phyloP scores from a whole-genome alignment of 2,113 vertebrate genomes.

The Garra rufa region DNA sequence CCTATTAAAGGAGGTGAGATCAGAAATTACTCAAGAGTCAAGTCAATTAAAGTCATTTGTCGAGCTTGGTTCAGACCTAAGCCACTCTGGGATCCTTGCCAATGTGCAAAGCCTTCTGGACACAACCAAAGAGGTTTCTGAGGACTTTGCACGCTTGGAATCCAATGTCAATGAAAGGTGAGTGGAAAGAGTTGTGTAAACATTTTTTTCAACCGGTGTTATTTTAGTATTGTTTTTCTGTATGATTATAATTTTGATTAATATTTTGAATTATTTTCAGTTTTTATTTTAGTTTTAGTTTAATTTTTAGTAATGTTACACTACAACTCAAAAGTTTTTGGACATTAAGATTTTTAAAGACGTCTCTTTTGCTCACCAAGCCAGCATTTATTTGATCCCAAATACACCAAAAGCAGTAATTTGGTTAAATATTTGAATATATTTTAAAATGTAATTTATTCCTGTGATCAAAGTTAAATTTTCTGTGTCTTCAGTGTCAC shows the following conservation, averaged over 20 bases:
- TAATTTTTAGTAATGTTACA: not conserved
- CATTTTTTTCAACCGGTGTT: not conserved
- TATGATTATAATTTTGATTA: not conserved
- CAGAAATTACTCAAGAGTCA: constrained; percentile 85
- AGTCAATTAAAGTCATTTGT: constrained; percentile 83
- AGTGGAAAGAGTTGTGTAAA: constrained; percentile 39
- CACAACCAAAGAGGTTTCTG: constrained; percentile 80
- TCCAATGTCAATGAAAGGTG: constrained; percentile 85
- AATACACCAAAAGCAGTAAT: too few species aligned
- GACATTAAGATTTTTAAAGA: too few species aligned
- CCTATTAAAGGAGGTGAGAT: constrained; percentile 82
- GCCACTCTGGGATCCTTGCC: constrained; percentile 73
- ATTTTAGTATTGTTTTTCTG: not conserved
- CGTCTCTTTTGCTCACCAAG: too few species aligned
- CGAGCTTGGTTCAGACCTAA: constrained; percentile 80
- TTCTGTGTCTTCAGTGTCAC: too few species aligned
- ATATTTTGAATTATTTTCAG: not conserved
- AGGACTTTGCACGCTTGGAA: constrained; percentile 85
- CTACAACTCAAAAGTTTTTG: too few species aligned
- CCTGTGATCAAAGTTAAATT: too few species aligned
- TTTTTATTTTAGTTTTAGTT: not conserved
- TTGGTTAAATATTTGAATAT: too few species aligned
- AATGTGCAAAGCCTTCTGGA: constrained; percentile 80
- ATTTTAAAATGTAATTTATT: too few species aligned
- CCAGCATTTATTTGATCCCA: too few species aligned